Evolutionary conservation across 2,113 vertebrate species (phyloP).

Genomic region (Dipodomys merriami): DNA sequence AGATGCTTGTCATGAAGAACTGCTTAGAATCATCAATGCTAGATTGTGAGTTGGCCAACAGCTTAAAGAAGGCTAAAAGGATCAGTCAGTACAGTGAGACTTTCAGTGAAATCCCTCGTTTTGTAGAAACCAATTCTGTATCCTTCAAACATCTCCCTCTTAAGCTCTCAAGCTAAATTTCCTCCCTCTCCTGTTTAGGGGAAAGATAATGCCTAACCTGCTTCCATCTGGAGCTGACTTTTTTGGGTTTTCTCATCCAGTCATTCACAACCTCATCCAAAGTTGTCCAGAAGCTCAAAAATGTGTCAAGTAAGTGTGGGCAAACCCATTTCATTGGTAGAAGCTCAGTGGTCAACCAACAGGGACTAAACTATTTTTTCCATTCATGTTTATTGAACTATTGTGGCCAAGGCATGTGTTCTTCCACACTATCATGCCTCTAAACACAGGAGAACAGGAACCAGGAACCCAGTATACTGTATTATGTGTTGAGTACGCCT

Average conservation of each 20-base stretch:
- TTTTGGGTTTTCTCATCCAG: constrained; percentile 93
- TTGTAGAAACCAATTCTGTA: background rate
- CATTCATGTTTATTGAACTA: background rate
- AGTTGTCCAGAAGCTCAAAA: constrained; percentile 93
- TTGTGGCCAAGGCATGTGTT: background rate
- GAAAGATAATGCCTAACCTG: constrained; percentile 83
- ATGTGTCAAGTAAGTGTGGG: constrained; percentile 88
- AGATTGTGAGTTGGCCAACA: constrained; percentile 79
- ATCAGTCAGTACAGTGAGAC: background rate
- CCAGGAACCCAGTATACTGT: background rate
- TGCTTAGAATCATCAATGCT: constrained; percentile 88
- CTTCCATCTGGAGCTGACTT: constrained; percentile 92
- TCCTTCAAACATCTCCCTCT: background rate
- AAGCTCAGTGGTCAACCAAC: background rate
- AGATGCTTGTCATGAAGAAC: constrained; percentile 88
- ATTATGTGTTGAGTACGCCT: background rate
- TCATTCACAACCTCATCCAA: constrained; percentile 95
- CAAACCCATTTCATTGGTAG: background rate
- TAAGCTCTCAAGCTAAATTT: background rate
- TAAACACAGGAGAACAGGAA: background rate
- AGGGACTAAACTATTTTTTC: background rate
- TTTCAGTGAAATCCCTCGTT: background rate
- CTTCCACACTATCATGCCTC: background rate
- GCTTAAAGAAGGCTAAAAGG: background rate
- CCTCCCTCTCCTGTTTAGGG: constrained; percentile 78